Conservation (phyloP, 2,888 invertebrate genomes). For the Smittia aterrima region DNA sequence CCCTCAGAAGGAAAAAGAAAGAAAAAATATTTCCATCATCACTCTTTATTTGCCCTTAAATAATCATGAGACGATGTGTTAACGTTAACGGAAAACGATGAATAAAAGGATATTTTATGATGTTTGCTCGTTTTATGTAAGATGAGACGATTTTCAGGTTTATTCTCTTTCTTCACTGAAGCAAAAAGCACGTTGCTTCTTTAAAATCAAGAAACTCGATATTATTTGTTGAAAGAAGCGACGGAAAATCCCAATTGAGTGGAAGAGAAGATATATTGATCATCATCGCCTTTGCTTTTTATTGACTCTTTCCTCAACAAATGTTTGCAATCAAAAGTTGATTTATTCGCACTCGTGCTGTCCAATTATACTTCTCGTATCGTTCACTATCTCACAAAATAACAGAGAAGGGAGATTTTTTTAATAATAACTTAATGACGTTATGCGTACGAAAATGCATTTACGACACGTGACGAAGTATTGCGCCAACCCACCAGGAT, state of each 20-base stretch:
- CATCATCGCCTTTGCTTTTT: constrained; percentile 31
- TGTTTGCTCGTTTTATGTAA: constrained; percentile 20
- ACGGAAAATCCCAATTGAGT: constrained; percentile 20
- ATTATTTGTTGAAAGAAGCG: background rate
- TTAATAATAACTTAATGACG: constrained; percentile 41
- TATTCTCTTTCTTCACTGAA: background rate
- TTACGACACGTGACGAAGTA: constrained; percentile 32
- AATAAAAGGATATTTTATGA: background rate
- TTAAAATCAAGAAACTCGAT: background rate
- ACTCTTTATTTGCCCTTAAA: constrained; percentile 16
- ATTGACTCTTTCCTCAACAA: constrained; percentile 32
- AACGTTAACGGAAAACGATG: background rate
- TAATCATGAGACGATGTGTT: constrained; percentile 26
- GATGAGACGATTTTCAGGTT: background rate
- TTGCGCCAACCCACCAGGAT: background rate
- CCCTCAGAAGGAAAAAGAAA: background rate
- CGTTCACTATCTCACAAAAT: background rate
- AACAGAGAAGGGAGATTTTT: constrained; percentile 20
- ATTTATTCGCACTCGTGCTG: constrained; percentile 26
- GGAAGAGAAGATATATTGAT: constrained; percentile 27
- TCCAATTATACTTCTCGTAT: constrained; percentile 19
- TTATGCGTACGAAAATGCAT: constrained; percentile 35
- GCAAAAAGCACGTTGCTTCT: background rate
- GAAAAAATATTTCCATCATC: constrained; percentile 25
- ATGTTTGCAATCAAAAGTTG: constrained; percentile 33